Evolutionary conservation across 1,140 invertebrate species (phyloP).

Genomic region (Euura saliciscinereae): DNA sequence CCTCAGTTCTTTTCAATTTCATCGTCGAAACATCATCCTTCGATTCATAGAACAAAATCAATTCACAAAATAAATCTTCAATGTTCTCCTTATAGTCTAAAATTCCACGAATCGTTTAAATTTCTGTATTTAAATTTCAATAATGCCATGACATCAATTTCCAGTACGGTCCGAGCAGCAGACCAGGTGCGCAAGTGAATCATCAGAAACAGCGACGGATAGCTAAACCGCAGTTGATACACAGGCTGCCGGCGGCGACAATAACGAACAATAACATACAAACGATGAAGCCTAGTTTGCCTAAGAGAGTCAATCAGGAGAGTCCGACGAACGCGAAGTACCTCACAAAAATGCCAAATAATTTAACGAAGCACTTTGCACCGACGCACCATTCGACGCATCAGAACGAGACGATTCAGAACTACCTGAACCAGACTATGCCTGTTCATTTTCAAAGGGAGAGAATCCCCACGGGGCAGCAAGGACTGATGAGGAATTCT

Average conservation of each 20-base stretch:
- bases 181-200: slow-evolving; percentile 24
- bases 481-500: background rate
- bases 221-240: slow-evolving; percentile 17
- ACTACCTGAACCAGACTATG: slow-evolving; percentile 47
- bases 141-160: slow-evolving; percentile 16
- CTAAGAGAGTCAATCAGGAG: slow-evolving; percentile 29
- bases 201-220: slow-evolving; percentile 27
- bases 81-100: too few relatives aligned
- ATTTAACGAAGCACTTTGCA: slow-evolving; percentile 35
- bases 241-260: slow-evolving; percentile 20
- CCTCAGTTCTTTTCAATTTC: too few relatives aligned
- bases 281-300: background rate
- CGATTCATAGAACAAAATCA: too few relatives aligned
- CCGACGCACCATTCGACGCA: slow-evolving; percentile 15
- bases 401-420: slow-evolving; percentile 42
- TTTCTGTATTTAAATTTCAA: too few relatives aligned
- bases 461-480: background rate
- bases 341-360: slow-evolving; percentile 33
- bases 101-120: too few relatives aligned
- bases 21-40: too few relatives aligned
- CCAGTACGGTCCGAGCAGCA: slow-evolving; percentile 28
- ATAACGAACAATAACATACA: slow-evolving; percentile 7
- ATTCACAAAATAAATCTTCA: too few relatives aligned
- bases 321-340: slow-evolving; percentile 29
- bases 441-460: slow-evolving; percentile 17